Evolutionary conservation across 2,113 vertebrate species (phyloP), one percentile per base, ranked within the genome.

Genomic region (Grallaria varia): DNA sequence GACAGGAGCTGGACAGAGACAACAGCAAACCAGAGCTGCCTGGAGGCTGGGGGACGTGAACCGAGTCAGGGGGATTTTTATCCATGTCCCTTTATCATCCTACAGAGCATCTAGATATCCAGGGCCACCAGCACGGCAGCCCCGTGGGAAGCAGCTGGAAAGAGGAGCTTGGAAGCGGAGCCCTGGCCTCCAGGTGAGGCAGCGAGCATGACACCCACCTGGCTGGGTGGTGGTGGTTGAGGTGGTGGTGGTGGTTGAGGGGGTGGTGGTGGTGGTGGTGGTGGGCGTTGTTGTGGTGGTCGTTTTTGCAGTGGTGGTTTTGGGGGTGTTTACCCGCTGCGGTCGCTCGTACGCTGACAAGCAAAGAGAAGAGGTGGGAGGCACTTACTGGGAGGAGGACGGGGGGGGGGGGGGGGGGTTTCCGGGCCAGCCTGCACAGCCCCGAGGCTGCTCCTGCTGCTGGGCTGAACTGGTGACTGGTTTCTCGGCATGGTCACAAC

Each of bases 181-280:
- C 13, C 64, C 75, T 66, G 60, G 11, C 56, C 33, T 17, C 27
- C 2, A 16, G 72, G 85, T 1, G 0, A 37, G 40, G 78, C 68
- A 71, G 73, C 40, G 64, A 94, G 56, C 1, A 0, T 18, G 47
- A 88, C 96, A 98, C 98, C 97, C 96, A 98, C 98, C 98, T 98
- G 97, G 91, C 81, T 91, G 93, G 86, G 80, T 96, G 49, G 63
- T 94, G 91, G 74, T 83, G 79, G 75, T 73, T 84, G 90, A 89
- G 3, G 74, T 49, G 30, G 39, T 23, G 4, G 62, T 42, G 2
- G 31, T 27, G 20, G 37, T 44, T 3, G 22, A 9, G 27, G 81
- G 27, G 3, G 59, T 60, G 21, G 59, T 6, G 6, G 72, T 40
- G 24, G 58, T 25, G 16, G 59, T n/a, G 14, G 93, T 59, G 19